These are phyloP conservation scores for Anthopleura sola DNA, from an alignment of 64 coral and sea anemone genomes.

Conservation along the genomic window DNA sequence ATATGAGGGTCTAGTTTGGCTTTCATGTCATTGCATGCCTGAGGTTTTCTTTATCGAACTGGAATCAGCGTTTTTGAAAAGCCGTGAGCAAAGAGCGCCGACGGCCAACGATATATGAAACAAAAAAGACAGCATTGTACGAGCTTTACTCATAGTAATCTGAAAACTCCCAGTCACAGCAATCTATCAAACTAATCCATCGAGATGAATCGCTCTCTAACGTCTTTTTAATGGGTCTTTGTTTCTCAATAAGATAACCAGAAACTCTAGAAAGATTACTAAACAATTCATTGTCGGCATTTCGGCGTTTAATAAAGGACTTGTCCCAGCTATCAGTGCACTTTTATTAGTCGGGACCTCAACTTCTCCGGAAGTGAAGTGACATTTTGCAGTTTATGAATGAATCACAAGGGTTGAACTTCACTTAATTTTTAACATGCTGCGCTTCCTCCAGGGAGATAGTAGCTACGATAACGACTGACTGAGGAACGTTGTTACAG, in stretches of 20 bases:
- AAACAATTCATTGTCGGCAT: not conserved
- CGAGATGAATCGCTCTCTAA: not conserved
- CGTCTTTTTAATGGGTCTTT: not conserved
- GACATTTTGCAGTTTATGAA: constrained; percentile 1
- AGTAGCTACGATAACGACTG: not conserved
- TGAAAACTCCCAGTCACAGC: not conserved
- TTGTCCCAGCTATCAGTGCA: not conserved
- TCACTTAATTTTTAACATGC: not conserved
- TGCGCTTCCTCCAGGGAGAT: not conserved
- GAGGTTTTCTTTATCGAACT: no score
- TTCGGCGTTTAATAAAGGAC: not conserved
- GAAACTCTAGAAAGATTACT: constrained; percentile 4
- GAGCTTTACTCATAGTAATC: no score
- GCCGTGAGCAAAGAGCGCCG: no score
- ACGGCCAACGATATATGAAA: no score
- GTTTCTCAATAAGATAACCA: not conserved
- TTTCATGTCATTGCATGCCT: no score
- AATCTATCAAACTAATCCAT: not conserved
- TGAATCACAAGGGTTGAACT: not conserved
- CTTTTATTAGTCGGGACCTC: not conserved
- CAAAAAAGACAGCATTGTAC: no score
- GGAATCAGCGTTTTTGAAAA: no score
- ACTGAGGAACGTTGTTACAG: not conserved
- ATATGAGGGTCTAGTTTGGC: no score
- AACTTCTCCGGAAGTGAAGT: not conserved